phyloP scores from a whole-genome alignment of 2,113 vertebrate genomes.

The Procapra przewalskii region DNA sequence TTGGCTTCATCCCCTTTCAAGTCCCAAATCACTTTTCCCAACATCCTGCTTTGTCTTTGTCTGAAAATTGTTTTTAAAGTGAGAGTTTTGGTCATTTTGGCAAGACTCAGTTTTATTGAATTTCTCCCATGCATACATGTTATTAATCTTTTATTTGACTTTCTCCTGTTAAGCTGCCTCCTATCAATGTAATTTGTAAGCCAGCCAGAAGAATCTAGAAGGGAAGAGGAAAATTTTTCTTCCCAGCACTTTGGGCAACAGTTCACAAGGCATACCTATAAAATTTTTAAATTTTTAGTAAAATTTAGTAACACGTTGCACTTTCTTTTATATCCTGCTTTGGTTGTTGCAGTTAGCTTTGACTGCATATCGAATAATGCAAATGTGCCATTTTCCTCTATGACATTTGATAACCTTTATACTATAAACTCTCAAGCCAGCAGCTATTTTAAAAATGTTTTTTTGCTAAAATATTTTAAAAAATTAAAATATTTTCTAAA shows the following conservation, averaged over 20 bases:
- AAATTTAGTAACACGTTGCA: background rate
- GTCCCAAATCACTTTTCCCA: background rate
- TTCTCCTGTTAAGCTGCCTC: background rate
- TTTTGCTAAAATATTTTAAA: background rate
- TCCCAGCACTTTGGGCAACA: background rate
- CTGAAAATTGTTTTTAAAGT: background rate
- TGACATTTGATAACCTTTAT: background rate
- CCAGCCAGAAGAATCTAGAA: background rate
- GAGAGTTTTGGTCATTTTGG: background rate
- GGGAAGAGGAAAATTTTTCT: background rate
- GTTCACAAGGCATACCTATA: background rate
- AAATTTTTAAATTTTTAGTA: background rate
- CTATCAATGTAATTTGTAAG: background rate
- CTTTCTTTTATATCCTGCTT: background rate
- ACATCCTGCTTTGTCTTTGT: background rate
- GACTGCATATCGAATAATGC: background rate
- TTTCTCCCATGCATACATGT: background rate
- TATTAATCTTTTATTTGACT: background rate
- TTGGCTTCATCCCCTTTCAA: background rate
- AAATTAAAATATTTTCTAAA: slow-evolving; percentile 1
- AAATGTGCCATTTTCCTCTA: background rate
- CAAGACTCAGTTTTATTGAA: background rate
- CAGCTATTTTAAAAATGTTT: background rate
- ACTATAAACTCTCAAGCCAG: background rate
- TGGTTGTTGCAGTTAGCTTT: background rate